These are phyloP conservation scores for Galeruca laticollis DNA, from an alignment of 2,888 invertebrate genomes.

Conservation along the genomic window DNA sequence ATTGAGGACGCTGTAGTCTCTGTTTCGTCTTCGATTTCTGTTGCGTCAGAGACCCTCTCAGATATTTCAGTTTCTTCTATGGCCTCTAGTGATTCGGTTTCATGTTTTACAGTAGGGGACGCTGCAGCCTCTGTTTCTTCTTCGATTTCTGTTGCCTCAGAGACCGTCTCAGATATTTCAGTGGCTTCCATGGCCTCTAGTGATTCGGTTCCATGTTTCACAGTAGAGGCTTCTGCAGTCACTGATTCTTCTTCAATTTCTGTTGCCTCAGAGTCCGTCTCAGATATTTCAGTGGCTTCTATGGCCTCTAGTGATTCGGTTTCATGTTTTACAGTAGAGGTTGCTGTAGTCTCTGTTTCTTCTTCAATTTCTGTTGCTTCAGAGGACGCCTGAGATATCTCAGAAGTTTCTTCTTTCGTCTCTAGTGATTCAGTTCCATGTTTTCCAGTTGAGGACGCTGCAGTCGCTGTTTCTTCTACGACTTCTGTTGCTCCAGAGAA, in stretches of 20 bases:
- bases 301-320: too few relatives aligned
- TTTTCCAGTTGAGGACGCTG: neutral
- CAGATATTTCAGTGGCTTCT: too few relatives aligned
- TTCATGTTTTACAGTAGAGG: neutral
- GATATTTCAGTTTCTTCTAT: neutral
- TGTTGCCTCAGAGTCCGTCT: too few relatives aligned
- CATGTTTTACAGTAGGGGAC: neutral
- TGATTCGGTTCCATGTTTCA: too few relatives aligned
- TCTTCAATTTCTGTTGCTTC: neutral
- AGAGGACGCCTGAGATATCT: neutral
- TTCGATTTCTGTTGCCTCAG: neutral
- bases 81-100: neutral
- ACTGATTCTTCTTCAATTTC: too few relatives aligned
- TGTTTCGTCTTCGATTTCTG: neutral
- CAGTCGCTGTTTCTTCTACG: too few relatives aligned
- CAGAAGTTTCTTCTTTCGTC: neutral
- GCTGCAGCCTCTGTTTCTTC: neutral
- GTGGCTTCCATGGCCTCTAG: neutral
- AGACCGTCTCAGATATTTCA: neutral
- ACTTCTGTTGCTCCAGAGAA: too few relatives aligned
- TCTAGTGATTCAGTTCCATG: neutral
- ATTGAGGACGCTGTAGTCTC: neutral
- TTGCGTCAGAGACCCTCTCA: neutral
- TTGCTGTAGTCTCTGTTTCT: neutral
- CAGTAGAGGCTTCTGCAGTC: too few relatives aligned